phyloP scores from a whole-genome alignment of 2,113 vertebrate genomes.

The Panurus biarmicus region DNA sequence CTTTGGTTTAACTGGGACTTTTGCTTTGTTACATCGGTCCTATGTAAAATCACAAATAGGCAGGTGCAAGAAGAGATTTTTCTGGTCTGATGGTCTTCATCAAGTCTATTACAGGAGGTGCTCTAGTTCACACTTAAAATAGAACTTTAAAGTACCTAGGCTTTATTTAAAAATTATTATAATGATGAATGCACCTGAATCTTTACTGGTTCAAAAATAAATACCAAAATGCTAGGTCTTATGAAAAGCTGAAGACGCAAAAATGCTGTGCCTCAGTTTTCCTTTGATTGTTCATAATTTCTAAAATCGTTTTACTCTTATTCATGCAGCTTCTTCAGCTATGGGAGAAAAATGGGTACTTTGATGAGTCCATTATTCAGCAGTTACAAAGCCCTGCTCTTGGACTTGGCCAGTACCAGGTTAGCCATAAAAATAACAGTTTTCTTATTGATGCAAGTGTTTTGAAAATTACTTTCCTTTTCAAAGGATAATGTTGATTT shows the following conservation, averaged over 20 bases:
- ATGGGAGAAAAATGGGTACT: constrained; percentile 98
- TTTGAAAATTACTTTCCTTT: not conserved
- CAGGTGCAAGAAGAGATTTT: not conserved
- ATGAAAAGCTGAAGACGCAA: not conserved
- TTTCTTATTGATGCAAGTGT: not conserved
- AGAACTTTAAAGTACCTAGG: not conserved
- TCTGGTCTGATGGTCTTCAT: not conserved
- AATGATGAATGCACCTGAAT: not conserved
- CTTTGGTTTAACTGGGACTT: not conserved
- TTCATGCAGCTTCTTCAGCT: constrained; percentile 85
- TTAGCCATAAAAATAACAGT: constrained; percentile 8
- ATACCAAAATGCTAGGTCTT: not conserved
- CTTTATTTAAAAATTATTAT: not conserved
- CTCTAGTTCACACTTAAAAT: not conserved
- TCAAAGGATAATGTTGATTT: not conserved
- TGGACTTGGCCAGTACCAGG: constrained; percentile 96
- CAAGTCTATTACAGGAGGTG: not conserved
- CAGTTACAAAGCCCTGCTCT: constrained; percentile 93
- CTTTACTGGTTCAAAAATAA: not conserved
- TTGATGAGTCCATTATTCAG: constrained; percentile 94
- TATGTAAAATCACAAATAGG: not conserved
- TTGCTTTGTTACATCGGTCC: not conserved
- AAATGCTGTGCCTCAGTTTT: not conserved
- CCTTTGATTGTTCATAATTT: not conserved
- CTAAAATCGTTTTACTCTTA: not conserved